phyloP scores from a whole-genome alignment of 1,140 invertebrate genomes.

The Cydia fagiglandana region DNA sequence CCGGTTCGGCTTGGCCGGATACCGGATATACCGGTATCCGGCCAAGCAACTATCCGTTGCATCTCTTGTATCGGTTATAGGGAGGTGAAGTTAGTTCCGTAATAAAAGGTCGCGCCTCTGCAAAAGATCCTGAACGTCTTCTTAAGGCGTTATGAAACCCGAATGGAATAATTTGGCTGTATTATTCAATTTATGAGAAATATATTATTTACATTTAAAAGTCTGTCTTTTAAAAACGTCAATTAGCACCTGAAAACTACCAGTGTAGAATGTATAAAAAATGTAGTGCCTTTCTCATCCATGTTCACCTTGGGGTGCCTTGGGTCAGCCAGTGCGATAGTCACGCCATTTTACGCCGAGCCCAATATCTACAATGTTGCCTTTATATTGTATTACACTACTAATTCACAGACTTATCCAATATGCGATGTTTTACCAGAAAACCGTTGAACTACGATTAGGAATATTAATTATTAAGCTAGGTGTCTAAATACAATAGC shows the following conservation, averaged over 20 bases:
- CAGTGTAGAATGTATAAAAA: not conserved
- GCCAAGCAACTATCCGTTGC: too few species aligned
- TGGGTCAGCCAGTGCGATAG: constrained; percentile 16
- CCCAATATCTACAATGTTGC: constrained; percentile 1
- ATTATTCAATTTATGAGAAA: too few species aligned
- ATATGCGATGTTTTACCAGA: not conserved
- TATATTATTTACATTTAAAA: too few species aligned
- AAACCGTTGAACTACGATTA: not conserved
- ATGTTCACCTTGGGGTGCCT: constrained; percentile 29
- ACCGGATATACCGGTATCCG: too few species aligned
- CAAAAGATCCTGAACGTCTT: too few species aligned
- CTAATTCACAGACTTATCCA: not conserved
- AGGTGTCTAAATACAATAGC: not conserved
- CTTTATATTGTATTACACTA: not conserved
- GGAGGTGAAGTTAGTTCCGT: too few species aligned
- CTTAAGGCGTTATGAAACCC: too few species aligned
- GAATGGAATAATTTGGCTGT: too few species aligned
- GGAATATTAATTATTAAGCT: not conserved
- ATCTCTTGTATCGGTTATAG: too few species aligned
- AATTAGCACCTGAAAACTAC: not conserved
- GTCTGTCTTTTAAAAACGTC: too few species aligned
- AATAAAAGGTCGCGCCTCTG: too few species aligned
- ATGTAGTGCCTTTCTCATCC: constrained; percentile 1
- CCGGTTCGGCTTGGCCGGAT: too few species aligned
- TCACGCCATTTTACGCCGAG: constrained; percentile 9